Percentiles rank a stretch among this genome's conserved stretches.
Evolutionary conservation across 2,888 invertebrate genomes (phyloP).

Genomic region (Apoda limacodes): DNA sequence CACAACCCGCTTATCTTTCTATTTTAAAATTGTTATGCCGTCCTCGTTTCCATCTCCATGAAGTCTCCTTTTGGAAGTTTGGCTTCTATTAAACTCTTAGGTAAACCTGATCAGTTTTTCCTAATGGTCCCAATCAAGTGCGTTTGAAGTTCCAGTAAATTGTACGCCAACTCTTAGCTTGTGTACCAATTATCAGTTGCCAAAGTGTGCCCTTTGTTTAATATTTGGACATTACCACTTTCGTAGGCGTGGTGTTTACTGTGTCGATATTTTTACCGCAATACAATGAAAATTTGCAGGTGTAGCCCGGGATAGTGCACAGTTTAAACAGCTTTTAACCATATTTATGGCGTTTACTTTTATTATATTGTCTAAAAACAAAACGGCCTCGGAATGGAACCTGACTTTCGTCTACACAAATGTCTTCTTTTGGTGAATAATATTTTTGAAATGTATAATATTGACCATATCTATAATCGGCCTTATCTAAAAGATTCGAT

Average conservation of each 20-base stretch:
- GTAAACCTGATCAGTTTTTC: conserved; percentile 21
- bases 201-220: conserved; percentile 13
- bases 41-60: conserved; percentile 12
- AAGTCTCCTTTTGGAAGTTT: conserved; percentile 24
- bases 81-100: conserved; percentile 16
- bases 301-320: conserved; percentile 16
- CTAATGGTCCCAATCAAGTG: conserved; percentile 22
- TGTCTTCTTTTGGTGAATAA: conserved; percentile 4
- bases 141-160: conserved; percentile 15
- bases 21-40: conserved; percentile 19
- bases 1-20: conserved; percentile 14
- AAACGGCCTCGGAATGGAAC: conserved; percentile 26
- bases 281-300: conserved; percentile 13
- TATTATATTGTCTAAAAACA: conserved; percentile 26
- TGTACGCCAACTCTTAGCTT: not conserved
- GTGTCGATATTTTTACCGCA: conserved; percentile 16
- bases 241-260: too few species aligned
- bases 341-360: conserved; percentile 24
- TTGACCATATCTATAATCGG: conserved; percentile 7
- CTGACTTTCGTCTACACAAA: conserved; percentile 14
- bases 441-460: conserved; percentile 2
- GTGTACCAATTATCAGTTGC: conserved; percentile 6
- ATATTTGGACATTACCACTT: conserved; percentile 9
- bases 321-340: conserved; percentile 21
- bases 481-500: conserved; percentile 7